A percentile compares a stretch with the other conserved stretches of the same genome.
These are phyloP conservation scores for Acrossocheilus wenchowensis DNA, from an alignment of 2,797 vertebrate species.

Conservation along the genomic window DNA sequence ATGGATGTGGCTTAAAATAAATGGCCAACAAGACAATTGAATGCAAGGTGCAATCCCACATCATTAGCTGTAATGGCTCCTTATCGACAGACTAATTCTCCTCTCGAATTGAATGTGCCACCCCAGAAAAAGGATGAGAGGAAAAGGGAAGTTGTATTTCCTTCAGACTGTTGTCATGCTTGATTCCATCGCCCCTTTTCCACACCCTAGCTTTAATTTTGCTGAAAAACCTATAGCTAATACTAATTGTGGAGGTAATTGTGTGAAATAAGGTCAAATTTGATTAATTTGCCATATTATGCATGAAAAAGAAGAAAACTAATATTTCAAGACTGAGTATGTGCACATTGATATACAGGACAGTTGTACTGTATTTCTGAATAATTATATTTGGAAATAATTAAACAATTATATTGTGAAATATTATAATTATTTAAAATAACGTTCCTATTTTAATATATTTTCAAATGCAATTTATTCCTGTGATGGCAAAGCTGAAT, in stretches of 20 bases:
- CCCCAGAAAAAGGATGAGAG: slow-evolving; percentile 70
- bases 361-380: neutral
- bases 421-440: neutral
- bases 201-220: neutral
- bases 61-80: slow-evolving; percentile 66
- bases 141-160: slow-evolving; percentile 63
- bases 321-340: neutral
- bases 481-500: neutral
- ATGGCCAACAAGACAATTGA: slow-evolving; percentile 64
- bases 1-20: slow-evolving; percentile 73
- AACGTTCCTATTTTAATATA: neutral
- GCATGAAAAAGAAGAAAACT: neutral
- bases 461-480: neutral
- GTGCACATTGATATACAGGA: neutral
- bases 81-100: slow-evolving; percentile 78
- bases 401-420: neutral
- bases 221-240: neutral
- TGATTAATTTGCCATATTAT: neutral
- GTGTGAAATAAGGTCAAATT: neutral
- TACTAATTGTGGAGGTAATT: neutral
- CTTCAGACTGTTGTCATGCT: slow-evolving; percentile 22
- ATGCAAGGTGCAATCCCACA: slow-evolving; percentile 67
- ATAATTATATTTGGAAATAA: neutral
- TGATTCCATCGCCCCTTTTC: neutral
- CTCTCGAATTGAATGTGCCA: slow-evolving; percentile 71